phyloP scores from a whole-genome alignment of 2,888 invertebrate genomes.

The Tenthredo mesomela region DNA sequence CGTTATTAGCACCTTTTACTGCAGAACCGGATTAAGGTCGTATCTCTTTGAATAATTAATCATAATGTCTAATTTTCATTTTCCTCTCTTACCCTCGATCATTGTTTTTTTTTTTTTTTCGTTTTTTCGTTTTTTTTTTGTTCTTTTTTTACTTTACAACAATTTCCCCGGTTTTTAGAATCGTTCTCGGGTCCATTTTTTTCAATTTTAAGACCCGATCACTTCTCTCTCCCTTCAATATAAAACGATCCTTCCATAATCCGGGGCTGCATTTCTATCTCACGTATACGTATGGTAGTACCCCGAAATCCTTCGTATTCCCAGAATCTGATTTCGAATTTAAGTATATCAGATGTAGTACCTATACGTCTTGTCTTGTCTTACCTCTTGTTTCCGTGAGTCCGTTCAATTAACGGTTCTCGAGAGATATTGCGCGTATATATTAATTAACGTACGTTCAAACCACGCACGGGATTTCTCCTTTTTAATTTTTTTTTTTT shows the following conservation, averaged over 20 bases:
- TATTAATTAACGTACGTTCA: background rate
- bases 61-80: background rate
- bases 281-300: background rate
- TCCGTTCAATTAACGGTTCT: background rate
- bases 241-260: background rate
- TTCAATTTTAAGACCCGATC: background rate
- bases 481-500: background rate
- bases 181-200: background rate
- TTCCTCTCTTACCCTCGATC: background rate
- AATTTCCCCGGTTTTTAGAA: background rate
- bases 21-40: conserved; percentile 25
- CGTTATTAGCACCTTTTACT: conserved; percentile 12
- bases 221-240: background rate
- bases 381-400: conserved; percentile 9
- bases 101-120: too few relatives aligned
- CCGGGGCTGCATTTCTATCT: background rate
- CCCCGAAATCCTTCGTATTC: background rate
- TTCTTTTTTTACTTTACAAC: too few relatives aligned
- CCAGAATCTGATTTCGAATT: background rate
- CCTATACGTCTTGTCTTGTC: too few relatives aligned
- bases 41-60: too few relatives aligned
- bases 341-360: too few relatives aligned
- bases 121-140: background rate
- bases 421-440: conserved; percentile 13
- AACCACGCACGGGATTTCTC: background rate